These are phyloP conservation scores for Ancistrus triradiatus DNA, from an alignment of 2,113 vertebrate genomes.

Conservation along the genomic window DNA sequence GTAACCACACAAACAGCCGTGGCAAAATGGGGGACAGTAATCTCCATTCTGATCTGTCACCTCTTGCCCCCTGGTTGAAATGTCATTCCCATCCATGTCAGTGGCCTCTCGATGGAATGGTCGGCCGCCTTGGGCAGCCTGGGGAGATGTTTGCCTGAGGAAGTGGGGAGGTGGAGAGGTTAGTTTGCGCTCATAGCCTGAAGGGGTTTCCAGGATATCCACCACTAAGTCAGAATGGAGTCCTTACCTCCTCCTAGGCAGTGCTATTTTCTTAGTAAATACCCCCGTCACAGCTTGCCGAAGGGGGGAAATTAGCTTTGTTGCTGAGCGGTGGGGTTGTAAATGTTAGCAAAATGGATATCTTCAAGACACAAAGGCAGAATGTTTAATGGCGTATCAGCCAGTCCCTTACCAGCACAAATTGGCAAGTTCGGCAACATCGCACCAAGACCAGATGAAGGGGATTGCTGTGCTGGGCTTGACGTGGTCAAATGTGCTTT, in stretches of 20 bases:
- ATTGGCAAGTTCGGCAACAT: too few relatives aligned
- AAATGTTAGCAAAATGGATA: conserved; percentile 57
- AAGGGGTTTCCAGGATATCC: conserved; percentile 50
- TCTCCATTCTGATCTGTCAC: conserved; percentile 49
- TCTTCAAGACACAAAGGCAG: too few relatives aligned
- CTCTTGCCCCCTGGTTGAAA: conserved; percentile 60
- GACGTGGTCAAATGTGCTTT: too few relatives aligned
- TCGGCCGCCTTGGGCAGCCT: conserved; percentile 56
- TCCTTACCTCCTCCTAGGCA: conserved; percentile 21
- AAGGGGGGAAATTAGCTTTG: conserved; percentile 31
- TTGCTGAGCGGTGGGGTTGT: conserved; percentile 41
- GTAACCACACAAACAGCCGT: neutral
- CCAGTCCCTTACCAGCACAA: too few relatives aligned
- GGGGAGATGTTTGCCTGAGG: conserved; percentile 58
- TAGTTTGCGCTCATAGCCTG: conserved; percentile 49
- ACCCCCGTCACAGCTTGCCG: conserved; percentile 25
- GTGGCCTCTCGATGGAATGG: conserved; percentile 64
- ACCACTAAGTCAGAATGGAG: conserved; percentile 45
- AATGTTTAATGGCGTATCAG: too few relatives aligned
- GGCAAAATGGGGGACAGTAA: conserved; percentile 4
- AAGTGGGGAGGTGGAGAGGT: conserved; percentile 29
- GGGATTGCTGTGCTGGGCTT: too few relatives aligned
- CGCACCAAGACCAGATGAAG: too few relatives aligned
- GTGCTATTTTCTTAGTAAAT: conserved; percentile 63
- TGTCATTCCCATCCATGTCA: conserved; percentile 72